Percentiles rank a stretch among this genome's conserved stretches.
phyloP scores from a whole-genome alignment of 2,797 vertebrate species.

The Furcifer pardalis region DNA sequence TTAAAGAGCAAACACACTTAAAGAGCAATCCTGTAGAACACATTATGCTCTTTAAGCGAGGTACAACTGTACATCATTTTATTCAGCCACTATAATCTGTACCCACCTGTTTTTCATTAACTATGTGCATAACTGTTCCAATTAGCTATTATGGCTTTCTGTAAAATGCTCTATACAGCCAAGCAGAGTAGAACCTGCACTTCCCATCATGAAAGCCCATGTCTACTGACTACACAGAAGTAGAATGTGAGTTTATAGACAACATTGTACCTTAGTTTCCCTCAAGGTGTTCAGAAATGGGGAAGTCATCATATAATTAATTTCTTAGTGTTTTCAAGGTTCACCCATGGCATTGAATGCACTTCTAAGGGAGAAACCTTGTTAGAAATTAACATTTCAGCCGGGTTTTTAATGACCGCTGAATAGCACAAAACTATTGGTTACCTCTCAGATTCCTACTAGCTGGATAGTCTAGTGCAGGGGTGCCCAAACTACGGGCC shows the following conservation, averaged over 20 bases:
- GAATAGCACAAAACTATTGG: background rate
- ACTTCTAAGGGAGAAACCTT: background rate
- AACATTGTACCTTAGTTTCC: too few relatives aligned
- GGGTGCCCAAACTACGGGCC: too few relatives aligned
- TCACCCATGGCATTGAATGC: background rate
- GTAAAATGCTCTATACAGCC: background rate
- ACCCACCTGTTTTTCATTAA: background rate
- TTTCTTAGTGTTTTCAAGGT: background rate
- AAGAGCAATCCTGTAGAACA: too few relatives aligned
- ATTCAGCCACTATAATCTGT: background rate
- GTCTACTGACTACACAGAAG: too few relatives aligned
- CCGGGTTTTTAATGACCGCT: background rate
- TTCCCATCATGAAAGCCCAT: too few relatives aligned
- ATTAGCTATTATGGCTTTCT: background rate
- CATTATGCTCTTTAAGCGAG: too few relatives aligned
- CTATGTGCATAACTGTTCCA: background rate
- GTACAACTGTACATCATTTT: too few relatives aligned
- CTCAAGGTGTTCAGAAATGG: background rate
- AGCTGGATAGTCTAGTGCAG: too few relatives aligned
- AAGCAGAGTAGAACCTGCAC: too few relatives aligned
- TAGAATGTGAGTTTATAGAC: too few relatives aligned
- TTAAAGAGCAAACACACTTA: too few relatives aligned
- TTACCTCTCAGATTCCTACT: background rate
- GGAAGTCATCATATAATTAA: background rate
- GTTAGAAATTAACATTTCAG: background rate